Base-by-base conservation (phyloP, 2,113 vertebrate genomes). In the Zapus hudsonius region DNA sequence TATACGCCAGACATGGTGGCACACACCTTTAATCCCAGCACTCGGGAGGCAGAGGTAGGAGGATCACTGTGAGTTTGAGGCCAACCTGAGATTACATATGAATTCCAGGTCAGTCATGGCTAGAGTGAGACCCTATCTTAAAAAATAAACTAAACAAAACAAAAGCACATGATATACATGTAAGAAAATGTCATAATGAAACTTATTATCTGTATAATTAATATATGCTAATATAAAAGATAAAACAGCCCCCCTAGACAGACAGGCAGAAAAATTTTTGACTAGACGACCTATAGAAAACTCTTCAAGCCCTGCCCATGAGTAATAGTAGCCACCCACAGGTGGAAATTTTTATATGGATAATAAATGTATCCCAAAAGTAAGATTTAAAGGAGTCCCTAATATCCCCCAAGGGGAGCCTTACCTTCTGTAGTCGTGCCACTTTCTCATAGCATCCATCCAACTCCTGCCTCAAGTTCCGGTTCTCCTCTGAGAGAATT, bases 391-490 rank as follows among this genome's bases (percentile, higher is more conserved):
- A 69, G 42, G 66, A 85, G 52, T 59, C n/a, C 52, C 38, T 59
- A 69, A 66, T n/a, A 69, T 33, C 31, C 63, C 36, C 6, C 73
- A 22, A 76, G 0, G 4, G 63, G 44, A 81, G 20, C 31, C 97
- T 81, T 97, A 99, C 99, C 99, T 99, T 99, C 87, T 99, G 99
- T 79, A 99, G 96, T 95, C 99, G 99, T 7, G 98, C 98, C 90
- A 99, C 99, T 74, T 99, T 99, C 95, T 99, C 99, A 0, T 99
- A 99, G 94, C 98, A 99, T 40, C 98, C 98, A 92, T 99, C 99
- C 96, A 99, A 98, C 96, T 99, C 99, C 96, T 99, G 99, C 3
- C 99, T 98, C 0, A 99, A 97, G 91, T 99, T 98, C 6, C 98
- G 93, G 97, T 99, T 99, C 96, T 99, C 99, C 78, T 99, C 99